Conservation (phyloP, 2,888 invertebrate species). For the Dilophus febrilis region DNA sequence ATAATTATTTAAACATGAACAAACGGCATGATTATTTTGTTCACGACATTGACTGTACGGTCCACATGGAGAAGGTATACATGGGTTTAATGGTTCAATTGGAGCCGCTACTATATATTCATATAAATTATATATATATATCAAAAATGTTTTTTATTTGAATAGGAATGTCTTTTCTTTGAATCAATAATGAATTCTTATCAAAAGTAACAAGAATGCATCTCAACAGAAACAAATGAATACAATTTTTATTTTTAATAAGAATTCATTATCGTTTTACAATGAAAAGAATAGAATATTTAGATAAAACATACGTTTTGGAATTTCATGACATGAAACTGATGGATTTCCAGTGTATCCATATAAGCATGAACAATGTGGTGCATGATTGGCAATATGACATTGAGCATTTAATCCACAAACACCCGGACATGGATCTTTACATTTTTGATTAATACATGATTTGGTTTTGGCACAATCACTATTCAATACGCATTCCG, state of each 20-base stretch:
- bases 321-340: constrained; percentile 34
- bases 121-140: too few species aligned
- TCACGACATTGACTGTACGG: constrained; percentile 59
- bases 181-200: not conserved
- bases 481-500: constrained; percentile 70
- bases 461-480: constrained; percentile 62
- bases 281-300: not conserved
- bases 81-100: constrained; percentile 31
- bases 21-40: constrained; percentile 55
- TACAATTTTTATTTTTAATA: not conserved
- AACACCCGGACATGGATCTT: constrained; percentile 64
- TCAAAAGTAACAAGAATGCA: not conserved
- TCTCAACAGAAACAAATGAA: not conserved
- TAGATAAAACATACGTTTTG: constrained; percentile 33
- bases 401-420: constrained; percentile 71
- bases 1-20: constrained; percentile 58
- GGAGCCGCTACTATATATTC: not conserved
- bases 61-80: constrained; percentile 59
- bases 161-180: too few species aligned
- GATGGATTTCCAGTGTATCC: constrained; percentile 66
- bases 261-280: not conserved
- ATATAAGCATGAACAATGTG: constrained; percentile 60
- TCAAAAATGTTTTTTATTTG: not conserved
- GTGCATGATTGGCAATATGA: constrained; percentile 63
- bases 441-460: constrained; percentile 71